Evolutionary conservation across 2,113 vertebrate species (phyloP), one percentile per base, ranked within the genome.

Genomic region (Peromyscus maniculatus): DNA sequence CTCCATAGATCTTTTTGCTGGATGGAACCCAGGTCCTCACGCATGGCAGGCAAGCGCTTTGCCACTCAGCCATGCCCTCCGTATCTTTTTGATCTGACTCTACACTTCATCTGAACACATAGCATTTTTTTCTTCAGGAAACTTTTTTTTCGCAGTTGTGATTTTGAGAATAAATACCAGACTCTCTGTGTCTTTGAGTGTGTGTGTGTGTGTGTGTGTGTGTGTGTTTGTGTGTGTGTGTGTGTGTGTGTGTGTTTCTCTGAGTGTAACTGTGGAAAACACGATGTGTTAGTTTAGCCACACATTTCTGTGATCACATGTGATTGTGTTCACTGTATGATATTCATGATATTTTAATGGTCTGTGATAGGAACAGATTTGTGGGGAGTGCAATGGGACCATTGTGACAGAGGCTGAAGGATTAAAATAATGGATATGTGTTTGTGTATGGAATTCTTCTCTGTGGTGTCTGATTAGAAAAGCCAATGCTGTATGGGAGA

Each of bases 101-200:
- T 80, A 57, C 39, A 57, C 36, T 39, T 39, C 57, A 31, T 64
- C 57, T 62, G 36, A 59, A 57, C 72, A 67, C 28, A 52, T 52
- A 52, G 4, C 16, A 43, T 80, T 88, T 16, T 89, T 80, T 88
- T 78, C 69, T 31, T 7, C 66, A 64, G 55, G 28, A 87, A 36
- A 87, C 91, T n/a, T n/a, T 83, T 82, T n/a, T 93, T 82, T 77
- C 33, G 67, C 83, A 43, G 62, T 17, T 84, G 36, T 26, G 82
- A 87, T 94, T 87, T 92, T 87, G 22, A 59, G 36, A 75, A 62
- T 64, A 24, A 8, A 7, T n/a, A 7, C 19, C 33, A 22, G 33
- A 95, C 39, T 7, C 28, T 92, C 79, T 89, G 26, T 43, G 43
- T 89, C 22, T 46, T 17, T 46, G 9, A 4, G 57, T 59, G 57